phyloP scores from a whole-genome alignment of 2,113 vertebrate genomes.

The Gorsachius goisagi region DNA sequence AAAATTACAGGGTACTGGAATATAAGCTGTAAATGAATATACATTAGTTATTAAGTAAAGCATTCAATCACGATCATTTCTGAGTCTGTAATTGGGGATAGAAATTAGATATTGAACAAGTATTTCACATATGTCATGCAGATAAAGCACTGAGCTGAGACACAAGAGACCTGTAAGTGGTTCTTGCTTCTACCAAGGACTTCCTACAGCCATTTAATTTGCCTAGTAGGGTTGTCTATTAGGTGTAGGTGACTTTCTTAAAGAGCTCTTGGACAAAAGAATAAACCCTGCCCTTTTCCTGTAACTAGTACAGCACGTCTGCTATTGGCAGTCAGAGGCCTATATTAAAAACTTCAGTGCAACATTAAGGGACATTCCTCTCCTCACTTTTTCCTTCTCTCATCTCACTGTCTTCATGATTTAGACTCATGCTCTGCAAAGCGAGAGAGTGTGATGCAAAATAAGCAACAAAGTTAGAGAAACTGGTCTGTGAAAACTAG shows the following conservation, averaged over 20 bases:
- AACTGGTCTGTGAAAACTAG: background rate
- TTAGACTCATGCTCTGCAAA: background rate
- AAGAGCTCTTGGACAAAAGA: background rate
- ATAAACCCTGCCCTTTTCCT: background rate
- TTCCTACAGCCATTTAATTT: background rate
- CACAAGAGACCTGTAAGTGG: background rate
- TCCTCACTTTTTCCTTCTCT: background rate
- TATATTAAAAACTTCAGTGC: background rate
- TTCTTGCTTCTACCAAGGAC: background rate
- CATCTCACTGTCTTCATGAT: background rate
- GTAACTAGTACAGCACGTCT: background rate
- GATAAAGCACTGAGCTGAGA: background rate
- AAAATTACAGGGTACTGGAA: background rate
- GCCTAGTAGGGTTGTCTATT: background rate
- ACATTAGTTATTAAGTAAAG: background rate
- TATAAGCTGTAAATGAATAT: background rate
- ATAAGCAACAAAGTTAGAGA: background rate
- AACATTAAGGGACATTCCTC: background rate
- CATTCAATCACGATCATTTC: background rate
- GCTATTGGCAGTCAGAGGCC: background rate
- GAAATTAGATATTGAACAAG: background rate
- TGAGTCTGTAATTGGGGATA: background rate
- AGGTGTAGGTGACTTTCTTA: background rate
- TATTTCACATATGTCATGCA: background rate
- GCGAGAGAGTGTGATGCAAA: background rate